Percentiles rank a stretch among this genome's conserved stretches.
Evolutionary conservation across 2,888 invertebrate species (phyloP).

Genomic region (Mamestra brassicae): DNA sequence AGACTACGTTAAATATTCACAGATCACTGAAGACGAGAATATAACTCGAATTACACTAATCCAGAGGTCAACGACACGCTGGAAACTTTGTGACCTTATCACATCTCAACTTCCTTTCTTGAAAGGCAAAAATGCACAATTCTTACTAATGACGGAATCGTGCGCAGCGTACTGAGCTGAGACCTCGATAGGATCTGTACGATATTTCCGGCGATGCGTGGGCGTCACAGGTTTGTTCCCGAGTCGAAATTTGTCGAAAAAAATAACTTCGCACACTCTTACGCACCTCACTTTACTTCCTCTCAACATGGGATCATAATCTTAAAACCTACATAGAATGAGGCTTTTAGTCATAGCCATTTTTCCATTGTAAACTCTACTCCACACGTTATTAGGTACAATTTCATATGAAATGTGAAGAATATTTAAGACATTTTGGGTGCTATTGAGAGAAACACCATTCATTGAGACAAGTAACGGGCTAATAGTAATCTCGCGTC

Average conservation of each 20-base stretch:
- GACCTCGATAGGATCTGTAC: constrained; percentile 83
- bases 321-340: constrained; percentile 76
- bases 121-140: constrained; percentile 83
- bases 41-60: constrained; percentile 50
- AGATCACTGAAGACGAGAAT: constrained; percentile 50
- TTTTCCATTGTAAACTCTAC: constrained; percentile 71
- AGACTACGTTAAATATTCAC: constrained; percentile 43
- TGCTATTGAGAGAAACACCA: constrained; percentile 82
- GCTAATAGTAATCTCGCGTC: constrained; percentile 87
- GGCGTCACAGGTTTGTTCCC: constrained; percentile 81
- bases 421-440: constrained; percentile 80
- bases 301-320: constrained; percentile 76
- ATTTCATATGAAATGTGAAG: constrained; percentile 67
- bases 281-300: constrained; percentile 79
- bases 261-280: constrained; percentile 82
- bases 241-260: constrained; percentile 73
- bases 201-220: constrained; percentile 86
- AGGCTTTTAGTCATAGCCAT: constrained; percentile 61
- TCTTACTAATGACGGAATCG: constrained; percentile 88
- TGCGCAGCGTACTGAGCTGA: constrained; percentile 81
- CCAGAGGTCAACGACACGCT: constrained; percentile 72
- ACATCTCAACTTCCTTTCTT: constrained; percentile 80
- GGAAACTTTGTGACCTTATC: constrained; percentile 77
- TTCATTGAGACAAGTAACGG: constrained; percentile 90
- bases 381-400: constrained; percentile 65